These are phyloP conservation scores for Danionella cerebrum DNA, from an alignment of 2,113 vertebrate genomes.

Conservation along the genomic window DNA sequence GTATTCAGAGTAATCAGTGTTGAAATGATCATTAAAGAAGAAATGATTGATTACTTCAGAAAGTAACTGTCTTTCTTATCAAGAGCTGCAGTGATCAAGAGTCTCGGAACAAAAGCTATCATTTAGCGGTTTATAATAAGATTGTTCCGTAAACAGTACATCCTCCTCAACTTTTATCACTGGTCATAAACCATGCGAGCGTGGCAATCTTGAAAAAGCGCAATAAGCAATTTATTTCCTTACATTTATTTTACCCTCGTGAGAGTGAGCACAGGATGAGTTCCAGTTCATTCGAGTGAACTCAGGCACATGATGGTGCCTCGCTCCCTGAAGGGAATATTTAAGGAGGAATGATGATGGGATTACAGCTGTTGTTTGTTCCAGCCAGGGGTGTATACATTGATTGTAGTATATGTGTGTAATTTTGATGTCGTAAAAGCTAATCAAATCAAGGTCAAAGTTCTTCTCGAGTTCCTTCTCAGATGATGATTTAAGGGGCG, in stretches of 20 bases:
- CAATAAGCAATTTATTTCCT: neutral
- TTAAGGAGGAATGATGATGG: conserved; percentile 7
- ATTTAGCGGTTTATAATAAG: neutral
- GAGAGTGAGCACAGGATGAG: conserved; percentile 9
- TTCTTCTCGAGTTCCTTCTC: neutral
- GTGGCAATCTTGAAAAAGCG: neutral
- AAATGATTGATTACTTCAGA: neutral
- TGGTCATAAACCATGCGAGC: too few relatives aligned
- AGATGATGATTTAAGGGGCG: neutral
- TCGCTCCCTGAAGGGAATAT: neutral
- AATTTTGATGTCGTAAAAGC: too few relatives aligned
- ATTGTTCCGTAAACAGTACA: conserved; percentile 1
- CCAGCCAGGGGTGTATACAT: too few relatives aligned
- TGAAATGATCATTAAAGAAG: neutral
- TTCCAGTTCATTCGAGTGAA: conserved; percentile 27
- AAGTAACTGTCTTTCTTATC: neutral
- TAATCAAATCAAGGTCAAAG: neutral
- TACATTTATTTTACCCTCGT: neutral
- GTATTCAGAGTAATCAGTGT: neutral
- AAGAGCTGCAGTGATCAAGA: too few relatives aligned
- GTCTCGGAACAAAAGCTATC: too few relatives aligned
- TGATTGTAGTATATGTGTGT: neutral
- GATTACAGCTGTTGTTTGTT: neutral
- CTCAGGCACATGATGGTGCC: neutral
- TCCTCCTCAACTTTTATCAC: too few relatives aligned